These are phyloP conservation scores for Scaptomyza montana DNA, from an alignment of 1,140 invertebrate species.

Conservation along the genomic window DNA sequence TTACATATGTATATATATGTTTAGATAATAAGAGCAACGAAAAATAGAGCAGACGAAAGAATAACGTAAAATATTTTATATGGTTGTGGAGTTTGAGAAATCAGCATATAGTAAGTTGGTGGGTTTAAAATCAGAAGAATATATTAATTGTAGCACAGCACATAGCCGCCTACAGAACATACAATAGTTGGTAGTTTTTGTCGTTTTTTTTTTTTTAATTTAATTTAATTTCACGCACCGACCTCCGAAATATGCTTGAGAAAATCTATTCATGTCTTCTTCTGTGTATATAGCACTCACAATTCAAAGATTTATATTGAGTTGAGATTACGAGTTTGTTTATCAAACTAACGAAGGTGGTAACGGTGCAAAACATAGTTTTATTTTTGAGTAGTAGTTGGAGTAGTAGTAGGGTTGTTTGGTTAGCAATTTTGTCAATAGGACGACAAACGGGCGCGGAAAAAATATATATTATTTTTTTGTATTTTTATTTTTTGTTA, in stretches of 20 bases:
- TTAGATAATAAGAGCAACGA: constrained; percentile 52
- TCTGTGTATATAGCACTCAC: constrained; percentile 55
- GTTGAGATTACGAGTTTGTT: constrained; percentile 36
- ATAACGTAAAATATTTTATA: constrained; percentile 37
- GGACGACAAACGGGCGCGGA: constrained; percentile 20
- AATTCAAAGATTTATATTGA: constrained; percentile 38
- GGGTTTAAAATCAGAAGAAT: constrained; percentile 45
- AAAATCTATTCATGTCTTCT: constrained; percentile 81
- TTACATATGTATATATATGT: constrained; percentile 14
- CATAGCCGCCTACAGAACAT: constrained; percentile 22
- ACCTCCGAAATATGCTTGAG: constrained; percentile 83
- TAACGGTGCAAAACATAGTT: constrained; percentile 77
- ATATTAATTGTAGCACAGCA: constrained; percentile 43
- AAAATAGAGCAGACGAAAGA: constrained; percentile 46
- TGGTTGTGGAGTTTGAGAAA: constrained; percentile 26
- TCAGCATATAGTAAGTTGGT: constrained; percentile 54
- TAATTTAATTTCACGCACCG: constrained; percentile 72
- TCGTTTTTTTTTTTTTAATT: constrained; percentile 16
- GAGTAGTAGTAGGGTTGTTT: constrained; percentile 37
- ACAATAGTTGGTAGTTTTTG: constrained; percentile 26
- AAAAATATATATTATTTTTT: constrained; percentile 17
- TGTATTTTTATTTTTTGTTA: constrained; percentile 13
- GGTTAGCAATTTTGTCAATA: constrained; percentile 35
- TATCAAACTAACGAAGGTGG: constrained; percentile 72
- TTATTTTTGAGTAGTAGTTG: constrained; percentile 35